phyloP scores from a whole-genome alignment of 1,140 invertebrate species.

The Trypoxylus dichotomus region DNA sequence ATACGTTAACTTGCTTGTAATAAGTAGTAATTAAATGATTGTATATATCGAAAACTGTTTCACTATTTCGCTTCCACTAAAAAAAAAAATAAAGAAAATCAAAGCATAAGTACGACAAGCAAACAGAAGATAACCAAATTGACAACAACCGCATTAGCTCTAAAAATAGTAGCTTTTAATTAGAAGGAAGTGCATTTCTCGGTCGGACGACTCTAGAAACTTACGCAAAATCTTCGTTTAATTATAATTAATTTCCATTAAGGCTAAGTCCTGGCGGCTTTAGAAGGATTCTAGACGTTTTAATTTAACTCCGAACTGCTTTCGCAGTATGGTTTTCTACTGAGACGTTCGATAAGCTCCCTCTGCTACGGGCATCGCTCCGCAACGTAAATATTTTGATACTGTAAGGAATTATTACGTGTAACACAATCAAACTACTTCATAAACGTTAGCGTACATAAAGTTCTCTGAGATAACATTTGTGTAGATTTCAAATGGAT shows the following conservation, averaged over 20 bases:
- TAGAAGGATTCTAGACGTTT: background rate
- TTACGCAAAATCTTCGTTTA: constrained; percentile 9
- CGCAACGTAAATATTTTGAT: background rate
- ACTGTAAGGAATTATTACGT: background rate
- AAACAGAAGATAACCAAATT: background rate
- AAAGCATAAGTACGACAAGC: too few species aligned
- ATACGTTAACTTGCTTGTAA: too few species aligned
- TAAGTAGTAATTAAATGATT: too few species aligned
- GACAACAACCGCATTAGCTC: background rate
- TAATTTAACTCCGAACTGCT: background rate
- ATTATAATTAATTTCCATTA: constrained; percentile 19
- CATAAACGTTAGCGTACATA: too few species aligned
- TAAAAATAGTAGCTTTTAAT: background rate
- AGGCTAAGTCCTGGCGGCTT: background rate
- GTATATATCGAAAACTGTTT: too few species aligned
- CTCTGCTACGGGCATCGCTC: background rate
- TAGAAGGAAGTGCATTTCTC: background rate
- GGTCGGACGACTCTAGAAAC: background rate
- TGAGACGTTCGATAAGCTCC: background rate
- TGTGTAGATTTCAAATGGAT: too few species aligned
- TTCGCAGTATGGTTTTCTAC: background rate
- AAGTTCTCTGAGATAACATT: too few species aligned
- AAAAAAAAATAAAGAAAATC: too few species aligned
- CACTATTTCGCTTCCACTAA: too few species aligned
- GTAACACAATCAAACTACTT: too few species aligned